Percentiles rank a stretch among this genome's conserved stretches.
Evolutionary conservation across 2,797 vertebrate genomes (phyloP).

Genomic region (Acanthurus leucopareius): DNA sequence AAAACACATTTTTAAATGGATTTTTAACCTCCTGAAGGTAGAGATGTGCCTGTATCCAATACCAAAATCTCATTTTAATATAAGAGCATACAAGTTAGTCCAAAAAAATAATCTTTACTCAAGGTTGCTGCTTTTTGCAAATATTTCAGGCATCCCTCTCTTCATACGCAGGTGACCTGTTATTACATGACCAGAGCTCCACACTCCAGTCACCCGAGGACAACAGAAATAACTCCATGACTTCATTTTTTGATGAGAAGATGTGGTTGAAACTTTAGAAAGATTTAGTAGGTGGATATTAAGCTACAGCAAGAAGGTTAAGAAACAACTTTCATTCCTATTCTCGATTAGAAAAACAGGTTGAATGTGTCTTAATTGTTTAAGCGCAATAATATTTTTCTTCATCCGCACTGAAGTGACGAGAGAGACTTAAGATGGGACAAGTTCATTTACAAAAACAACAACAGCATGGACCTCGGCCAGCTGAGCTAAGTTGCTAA

Average conservation of each 20-base stretch:
- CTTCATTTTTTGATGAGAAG: background rate
- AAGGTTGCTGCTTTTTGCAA: background rate
- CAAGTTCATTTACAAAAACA: background rate
- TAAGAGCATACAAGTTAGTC: background rate
- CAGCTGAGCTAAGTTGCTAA: conserved; percentile 10
- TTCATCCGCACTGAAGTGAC: background rate
- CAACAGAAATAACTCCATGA: background rate
- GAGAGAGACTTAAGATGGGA: background rate
- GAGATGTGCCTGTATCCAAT: background rate
- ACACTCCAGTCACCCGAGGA: background rate
- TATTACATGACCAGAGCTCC: background rate
- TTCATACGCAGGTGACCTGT: no score
- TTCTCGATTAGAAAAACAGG: background rate
- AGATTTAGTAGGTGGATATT: background rate
- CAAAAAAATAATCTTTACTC: background rate
- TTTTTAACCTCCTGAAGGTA: background rate
- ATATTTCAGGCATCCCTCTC: background rate
- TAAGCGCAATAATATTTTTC: no score
- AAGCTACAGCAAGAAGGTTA: background rate
- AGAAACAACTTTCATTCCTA: background rate
- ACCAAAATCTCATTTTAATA: background rate
- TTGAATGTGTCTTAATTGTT: background rate
- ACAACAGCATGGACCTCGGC: background rate
- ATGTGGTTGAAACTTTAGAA: background rate
- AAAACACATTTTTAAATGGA: background rate